Percentiles rank a stretch among this genome's conserved stretches.
These are phyloP conservation scores for Agrypnus murinus DNA, from an alignment of 2,888 invertebrate species.

Conservation along the genomic window DNA sequence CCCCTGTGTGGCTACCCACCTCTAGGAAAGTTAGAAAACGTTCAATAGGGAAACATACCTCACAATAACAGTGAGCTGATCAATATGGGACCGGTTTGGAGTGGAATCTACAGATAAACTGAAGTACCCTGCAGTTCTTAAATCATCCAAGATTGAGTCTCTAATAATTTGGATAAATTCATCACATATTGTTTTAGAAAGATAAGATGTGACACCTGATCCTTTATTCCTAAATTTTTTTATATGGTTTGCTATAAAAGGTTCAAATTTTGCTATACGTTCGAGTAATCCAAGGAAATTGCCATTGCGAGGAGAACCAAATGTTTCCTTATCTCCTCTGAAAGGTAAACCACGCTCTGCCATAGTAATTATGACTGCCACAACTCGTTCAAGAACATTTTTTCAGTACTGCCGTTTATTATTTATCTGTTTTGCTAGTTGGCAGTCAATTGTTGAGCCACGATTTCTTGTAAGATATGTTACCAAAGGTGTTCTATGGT, in stretches of 20 bases:
- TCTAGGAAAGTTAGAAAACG: too few species aligned
- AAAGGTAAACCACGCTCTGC: constrained; percentile 13
- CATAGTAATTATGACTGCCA: not conserved
- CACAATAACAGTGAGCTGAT: constrained; percentile 1
- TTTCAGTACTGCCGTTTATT: too few species aligned
- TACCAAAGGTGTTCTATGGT: too few species aligned
- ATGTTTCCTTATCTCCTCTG: constrained; percentile 8
- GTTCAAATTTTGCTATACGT: not conserved
- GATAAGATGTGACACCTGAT: not conserved
- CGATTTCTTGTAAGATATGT: too few species aligned
- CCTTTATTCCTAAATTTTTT: not conserved
- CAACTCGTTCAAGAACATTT: constrained; percentile 7
- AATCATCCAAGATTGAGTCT: not conserved
- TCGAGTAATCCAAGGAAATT: not conserved
- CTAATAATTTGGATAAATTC: not conserved
- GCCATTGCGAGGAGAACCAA: constrained; percentile 5
- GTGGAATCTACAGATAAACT: not conserved
- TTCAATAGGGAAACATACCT: too few species aligned
- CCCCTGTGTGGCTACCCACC: too few species aligned
- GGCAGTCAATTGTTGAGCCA: too few species aligned
- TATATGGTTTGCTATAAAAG: not conserved
- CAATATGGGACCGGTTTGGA: not conserved
- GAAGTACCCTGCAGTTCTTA: not conserved
- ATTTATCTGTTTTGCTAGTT: too few species aligned
- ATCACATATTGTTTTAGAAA: not conserved